Conservation (phyloP, 2,113 vertebrate genomes). For the Neodontobutis hainanensis region DNA sequence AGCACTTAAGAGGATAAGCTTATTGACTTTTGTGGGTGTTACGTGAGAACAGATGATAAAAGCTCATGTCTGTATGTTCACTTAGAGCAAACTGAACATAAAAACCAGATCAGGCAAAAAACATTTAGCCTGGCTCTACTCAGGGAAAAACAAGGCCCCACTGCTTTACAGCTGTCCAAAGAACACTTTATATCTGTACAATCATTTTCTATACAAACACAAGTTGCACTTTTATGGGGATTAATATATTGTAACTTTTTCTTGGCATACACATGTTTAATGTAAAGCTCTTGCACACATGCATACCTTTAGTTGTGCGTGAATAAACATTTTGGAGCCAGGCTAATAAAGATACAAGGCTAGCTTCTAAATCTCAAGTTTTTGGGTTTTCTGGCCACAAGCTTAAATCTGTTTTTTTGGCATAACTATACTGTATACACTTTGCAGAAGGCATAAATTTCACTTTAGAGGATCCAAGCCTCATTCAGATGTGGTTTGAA, state of each 20-base stretch:
- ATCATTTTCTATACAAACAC: slow-evolving; percentile 3
- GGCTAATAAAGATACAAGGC: background rate
- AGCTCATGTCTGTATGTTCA: background rate
- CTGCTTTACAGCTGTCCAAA: slow-evolving; percentile 10
- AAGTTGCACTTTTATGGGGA: slow-evolving; percentile 1
- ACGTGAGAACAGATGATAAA: too few relatives aligned
- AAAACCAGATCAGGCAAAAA: background rate
- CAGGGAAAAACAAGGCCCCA: background rate
- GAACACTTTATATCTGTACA: background rate
- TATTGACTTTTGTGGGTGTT: too few relatives aligned
- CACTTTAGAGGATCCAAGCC: background rate
- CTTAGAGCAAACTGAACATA: background rate
- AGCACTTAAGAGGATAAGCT: too few relatives aligned
- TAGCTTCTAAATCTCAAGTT: slow-evolving; percentile 1
- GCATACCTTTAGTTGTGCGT: background rate
- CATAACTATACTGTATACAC: background rate
- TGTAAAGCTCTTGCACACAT: background rate
- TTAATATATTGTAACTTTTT: slow-evolving; percentile 2
- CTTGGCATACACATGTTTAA: background rate
- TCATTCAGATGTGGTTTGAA: slow-evolving; percentile 1
- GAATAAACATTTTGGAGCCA: background rate
- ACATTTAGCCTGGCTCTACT: background rate
- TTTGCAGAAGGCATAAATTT: slow-evolving; percentile 3
- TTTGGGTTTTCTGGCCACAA: background rate
- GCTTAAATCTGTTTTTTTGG: background rate